Evolutionary conservation across 2,113 vertebrate genomes (phyloP).

Genomic region (Sphaerodactylus townsendi): DNA sequence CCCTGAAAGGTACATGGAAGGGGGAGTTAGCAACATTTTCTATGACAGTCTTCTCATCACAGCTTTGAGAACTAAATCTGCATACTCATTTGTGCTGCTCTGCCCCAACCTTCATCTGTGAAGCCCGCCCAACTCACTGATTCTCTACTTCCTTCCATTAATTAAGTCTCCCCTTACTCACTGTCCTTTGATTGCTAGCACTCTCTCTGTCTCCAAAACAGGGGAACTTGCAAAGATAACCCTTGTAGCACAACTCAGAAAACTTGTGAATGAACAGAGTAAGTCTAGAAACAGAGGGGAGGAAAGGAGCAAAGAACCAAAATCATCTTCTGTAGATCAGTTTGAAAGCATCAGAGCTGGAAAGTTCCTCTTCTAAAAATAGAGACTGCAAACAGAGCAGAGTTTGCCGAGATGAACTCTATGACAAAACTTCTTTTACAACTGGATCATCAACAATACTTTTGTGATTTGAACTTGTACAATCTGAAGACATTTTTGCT

Average conservation of each 20-base stretch:
- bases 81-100: too few relatives aligned
- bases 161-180: not conserved
- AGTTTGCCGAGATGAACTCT: not conserved
- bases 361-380: not conserved
- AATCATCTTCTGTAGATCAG: too few relatives aligned
- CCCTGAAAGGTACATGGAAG: constrained; percentile 77
- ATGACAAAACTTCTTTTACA: not conserved
- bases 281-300: not conserved
- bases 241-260: not conserved
- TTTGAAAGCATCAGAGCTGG: too few relatives aligned
- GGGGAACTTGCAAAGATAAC: too few relatives aligned
- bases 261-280: not conserved
- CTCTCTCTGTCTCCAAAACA: not conserved
- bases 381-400: not conserved
- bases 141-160: not conserved
- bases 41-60: not conserved
- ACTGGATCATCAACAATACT: not conserved
- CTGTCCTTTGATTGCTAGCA: not conserved
- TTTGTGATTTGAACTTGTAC: not conserved
- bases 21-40: constrained; percentile 19
- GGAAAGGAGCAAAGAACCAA: not conserved
- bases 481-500: not conserved
- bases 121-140: not conserved
- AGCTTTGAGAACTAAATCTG: not conserved
- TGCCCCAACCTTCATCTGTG: not conserved